Conservation (phyloP, 2,888 invertebrate genomes). For the Dryobotodes eremita region DNA sequence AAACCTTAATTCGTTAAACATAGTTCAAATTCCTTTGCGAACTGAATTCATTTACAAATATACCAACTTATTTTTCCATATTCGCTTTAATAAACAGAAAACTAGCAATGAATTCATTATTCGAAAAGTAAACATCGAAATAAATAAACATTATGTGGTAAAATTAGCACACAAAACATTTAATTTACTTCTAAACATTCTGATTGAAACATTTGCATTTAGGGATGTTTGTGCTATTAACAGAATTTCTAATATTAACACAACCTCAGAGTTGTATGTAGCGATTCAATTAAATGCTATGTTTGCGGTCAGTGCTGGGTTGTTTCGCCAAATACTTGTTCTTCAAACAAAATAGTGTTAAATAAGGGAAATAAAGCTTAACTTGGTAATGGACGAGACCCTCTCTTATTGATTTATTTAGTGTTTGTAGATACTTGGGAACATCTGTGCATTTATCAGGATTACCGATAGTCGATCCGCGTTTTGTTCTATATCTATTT, state of each 20-base stretch:
- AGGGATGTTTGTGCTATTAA: slow-evolving; percentile 41
- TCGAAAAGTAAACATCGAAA: slow-evolving; percentile 8
- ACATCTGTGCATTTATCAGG: slow-evolving; percentile 22
- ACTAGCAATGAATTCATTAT: background rate
- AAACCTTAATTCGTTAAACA: background rate
- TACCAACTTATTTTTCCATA: background rate
- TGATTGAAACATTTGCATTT: slow-evolving; percentile 55
- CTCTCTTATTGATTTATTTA: slow-evolving; percentile 35
- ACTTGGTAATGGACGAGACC: slow-evolving; percentile 41
- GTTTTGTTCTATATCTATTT: slow-evolving; percentile 3
- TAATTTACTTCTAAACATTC: slow-evolving; percentile 44
- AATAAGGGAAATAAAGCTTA: slow-evolving; percentile 30
- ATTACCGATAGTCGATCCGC: slow-evolving; percentile 9
- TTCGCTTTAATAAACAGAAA: background rate
- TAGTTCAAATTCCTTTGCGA: background rate
- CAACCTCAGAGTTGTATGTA: slow-evolving; percentile 53
- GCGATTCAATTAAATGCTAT: slow-evolving; percentile 48
- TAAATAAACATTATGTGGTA: slow-evolving; percentile 34
- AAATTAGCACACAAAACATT: slow-evolving; percentile 46
- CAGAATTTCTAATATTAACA: slow-evolving; percentile 56
- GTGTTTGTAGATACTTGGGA: slow-evolving; percentile 1
- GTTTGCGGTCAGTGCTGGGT: slow-evolving; percentile 40
- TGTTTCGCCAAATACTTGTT: slow-evolving; percentile 40
- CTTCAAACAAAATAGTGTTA: slow-evolving; percentile 45
- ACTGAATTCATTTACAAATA: background rate